Evolutionary conservation across 2,113 vertebrate genomes (phyloP).

Genomic region (Chinchilla lanigera): DNA sequence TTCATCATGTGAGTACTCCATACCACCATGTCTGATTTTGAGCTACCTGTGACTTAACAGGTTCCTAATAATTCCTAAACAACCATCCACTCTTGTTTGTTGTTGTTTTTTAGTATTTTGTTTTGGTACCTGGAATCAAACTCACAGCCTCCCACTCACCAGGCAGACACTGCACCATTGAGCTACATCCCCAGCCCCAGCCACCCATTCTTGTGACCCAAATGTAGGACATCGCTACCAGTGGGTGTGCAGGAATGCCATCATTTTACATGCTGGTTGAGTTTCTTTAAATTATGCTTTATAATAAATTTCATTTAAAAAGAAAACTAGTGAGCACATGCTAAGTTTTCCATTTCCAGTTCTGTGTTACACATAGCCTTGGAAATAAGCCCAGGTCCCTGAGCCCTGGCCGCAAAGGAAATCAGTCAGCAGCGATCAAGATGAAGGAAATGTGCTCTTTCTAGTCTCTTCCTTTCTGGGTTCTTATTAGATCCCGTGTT

Average conservation of each 20-base stretch:
- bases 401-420: not conserved
- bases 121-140: no score
- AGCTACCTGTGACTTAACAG: not conserved
- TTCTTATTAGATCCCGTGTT: conserved; percentile 3
- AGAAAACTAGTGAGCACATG: not conserved
- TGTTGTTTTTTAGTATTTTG: no score
- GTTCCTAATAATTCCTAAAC: not conserved
- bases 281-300: not conserved
- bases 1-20: not conserved
- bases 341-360: not conserved
- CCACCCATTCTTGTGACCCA: not conserved
- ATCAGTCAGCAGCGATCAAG: conserved; percentile 26
- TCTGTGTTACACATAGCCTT: not conserved
- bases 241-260: not conserved
- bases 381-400: conserved; percentile 42
- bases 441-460: not conserved
- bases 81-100: not conserved
- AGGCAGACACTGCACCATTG: no score
- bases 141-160: no score
- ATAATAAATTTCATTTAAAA: conserved; percentile 8
- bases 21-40: not conserved
- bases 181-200: not conserved
- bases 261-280: not conserved
- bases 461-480: conserved; percentile 2
- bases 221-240: not conserved